Percentiles rank a stretch among this genome's conserved stretches.
phyloP scores from a whole-genome alignment of 2,888 invertebrate genomes.

The Cyclophora punctaria region DNA sequence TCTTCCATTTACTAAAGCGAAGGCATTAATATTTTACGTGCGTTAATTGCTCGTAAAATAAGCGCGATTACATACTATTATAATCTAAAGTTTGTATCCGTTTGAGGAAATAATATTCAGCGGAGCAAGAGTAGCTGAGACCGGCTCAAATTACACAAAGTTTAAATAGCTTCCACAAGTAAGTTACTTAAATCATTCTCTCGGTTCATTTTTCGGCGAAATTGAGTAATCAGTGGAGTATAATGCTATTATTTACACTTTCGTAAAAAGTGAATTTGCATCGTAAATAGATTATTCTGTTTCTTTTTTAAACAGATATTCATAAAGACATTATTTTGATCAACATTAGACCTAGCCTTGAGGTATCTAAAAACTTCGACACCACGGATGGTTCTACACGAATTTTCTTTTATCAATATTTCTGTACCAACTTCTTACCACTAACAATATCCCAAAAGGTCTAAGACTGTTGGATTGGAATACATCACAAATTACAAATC shows the following conservation, averaged over 20 bases:
- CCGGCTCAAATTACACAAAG: slow-evolving; percentile 33
- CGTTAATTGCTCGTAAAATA: slow-evolving; percentile 2
- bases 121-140: slow-evolving; percentile 19
- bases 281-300: too few species aligned
- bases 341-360: too few species aligned
- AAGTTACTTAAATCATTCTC: slow-evolving; percentile 30
- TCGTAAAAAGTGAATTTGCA: too few species aligned
- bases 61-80: slow-evolving; percentile 7
- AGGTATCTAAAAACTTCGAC: too few species aligned
- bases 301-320: too few species aligned
- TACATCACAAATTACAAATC: slow-evolving; percentile 11
- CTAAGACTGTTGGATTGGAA: too few species aligned
- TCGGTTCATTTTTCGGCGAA: slow-evolving; percentile 28
- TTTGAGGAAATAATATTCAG: slow-evolving; percentile 27
- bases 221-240: slow-evolving; percentile 8
- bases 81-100: slow-evolving; percentile 16
- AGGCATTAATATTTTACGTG: slow-evolving; percentile 3
- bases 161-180: slow-evolving; percentile 43
- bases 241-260: too few species aligned
- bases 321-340: too few species aligned
- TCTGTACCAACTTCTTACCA: too few species aligned
- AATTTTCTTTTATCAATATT: too few species aligned
- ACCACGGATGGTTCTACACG: too few species aligned
- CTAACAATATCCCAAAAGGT: too few species aligned
- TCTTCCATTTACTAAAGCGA: slow-evolving; percentile 9